These are phyloP conservation scores for Heteropelma amictum DNA, from an alignment of 2,888 invertebrate genomes.

Conservation along the genomic window DNA sequence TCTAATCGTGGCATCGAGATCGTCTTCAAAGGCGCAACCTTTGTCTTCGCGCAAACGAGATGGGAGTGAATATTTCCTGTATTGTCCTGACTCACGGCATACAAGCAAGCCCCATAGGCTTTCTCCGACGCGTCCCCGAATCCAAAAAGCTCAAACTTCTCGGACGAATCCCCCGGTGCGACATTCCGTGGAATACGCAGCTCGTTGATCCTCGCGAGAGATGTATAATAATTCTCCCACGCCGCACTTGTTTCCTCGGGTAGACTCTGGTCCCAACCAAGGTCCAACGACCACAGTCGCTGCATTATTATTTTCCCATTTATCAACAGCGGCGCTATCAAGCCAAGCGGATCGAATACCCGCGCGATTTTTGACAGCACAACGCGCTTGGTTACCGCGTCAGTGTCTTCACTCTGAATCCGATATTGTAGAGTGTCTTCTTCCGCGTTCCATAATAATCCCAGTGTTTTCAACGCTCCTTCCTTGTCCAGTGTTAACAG, in stretches of 20 bases:
- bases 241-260: neutral
- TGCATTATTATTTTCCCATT: slow-evolving; percentile 32
- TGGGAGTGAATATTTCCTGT: neutral
- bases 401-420: neutral
- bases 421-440: neutral
- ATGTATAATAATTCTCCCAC: slow-evolving; percentile 12
- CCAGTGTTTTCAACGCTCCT: slow-evolving; percentile 27
- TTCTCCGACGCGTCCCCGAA: slow-evolving; percentile 53
- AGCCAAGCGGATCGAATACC: slow-evolving; percentile 38
- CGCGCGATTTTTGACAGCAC: slow-evolving; percentile 32
- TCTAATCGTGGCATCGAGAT: slow-evolving; percentile 49
- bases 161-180: neutral
- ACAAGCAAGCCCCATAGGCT: too few species aligned
- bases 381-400: slow-evolving; percentile 7
- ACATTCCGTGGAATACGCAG: neutral
- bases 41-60: neutral
- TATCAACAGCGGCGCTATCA: slow-evolving; percentile 32
- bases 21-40: neutral
- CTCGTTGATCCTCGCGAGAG: slow-evolving; percentile 6
- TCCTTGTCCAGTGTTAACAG: slow-evolving; percentile 27
- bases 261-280: slow-evolving; percentile 16
- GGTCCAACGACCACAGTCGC: slow-evolving; percentile 5
- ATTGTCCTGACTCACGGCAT: neutral
- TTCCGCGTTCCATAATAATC: slow-evolving; percentile 37
- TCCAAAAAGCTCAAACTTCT: neutral